Base-by-base conservation (phyloP, 2,113 vertebrate genomes). In the Myotis brandtii region DNA sequence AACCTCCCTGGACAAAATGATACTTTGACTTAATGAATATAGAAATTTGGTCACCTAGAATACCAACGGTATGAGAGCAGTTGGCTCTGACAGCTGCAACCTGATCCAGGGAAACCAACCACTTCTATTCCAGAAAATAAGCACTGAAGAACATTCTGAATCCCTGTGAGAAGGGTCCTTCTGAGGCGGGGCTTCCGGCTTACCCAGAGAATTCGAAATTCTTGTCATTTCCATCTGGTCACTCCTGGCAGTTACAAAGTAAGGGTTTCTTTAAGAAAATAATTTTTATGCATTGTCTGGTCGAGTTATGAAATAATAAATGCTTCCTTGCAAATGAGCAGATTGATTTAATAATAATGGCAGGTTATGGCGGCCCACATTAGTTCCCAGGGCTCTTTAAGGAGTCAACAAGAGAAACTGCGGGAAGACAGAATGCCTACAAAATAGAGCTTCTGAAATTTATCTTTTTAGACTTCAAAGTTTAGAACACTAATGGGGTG, bases 401-500 rank as follows among this genome's bases (percentile, higher is more conserved):
- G 37, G 37, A 72, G 16, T 66, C 81, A 86, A 83, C 40, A 81
- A 75, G 11, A 89, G 16, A 95, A 93, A 86, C 8, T 14, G 11
- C 6, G 83, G 34, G 54, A 92, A 52, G 64, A 75, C 8, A 84
- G 67, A 93, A 82, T 73, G 95, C 16, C 21, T 83, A 20, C 20
- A 80, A 66, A 94, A 21, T 48, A 94, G 30, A 70, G 30, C 93
- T 67, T 91, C 90, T 80, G 82, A 95, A 91, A 95, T 89, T 56
- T 3, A 10, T 8, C 16, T 70, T 59, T 92, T 77, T 54, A 50
- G 92, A 86, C n/a, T 56, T 72, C 43, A 89, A 92, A 70, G 8
- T 73, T 18, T 40, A 83, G 93, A 95, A 88, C 6, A 89, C 69
- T 27, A 62, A 91, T 12, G 10, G 67, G 46, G 1, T 92, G 64